Evolutionary conservation across 1,140 invertebrate species (phyloP).

Genomic region (Gryon sp.): DNA sequence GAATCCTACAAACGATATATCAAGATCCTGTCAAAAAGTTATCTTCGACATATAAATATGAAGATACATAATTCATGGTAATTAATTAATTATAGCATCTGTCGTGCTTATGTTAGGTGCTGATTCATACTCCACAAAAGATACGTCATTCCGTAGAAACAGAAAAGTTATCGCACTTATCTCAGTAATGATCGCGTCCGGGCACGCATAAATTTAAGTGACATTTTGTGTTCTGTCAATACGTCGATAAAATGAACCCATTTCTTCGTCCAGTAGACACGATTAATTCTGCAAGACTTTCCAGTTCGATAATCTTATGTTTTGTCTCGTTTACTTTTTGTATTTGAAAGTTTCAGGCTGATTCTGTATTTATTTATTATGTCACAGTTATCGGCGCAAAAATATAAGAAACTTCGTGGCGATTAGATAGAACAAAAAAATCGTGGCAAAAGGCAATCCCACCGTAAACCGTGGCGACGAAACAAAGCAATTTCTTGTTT

Average conservation of each 20-base stretch:
- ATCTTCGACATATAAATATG: slow-evolving; percentile 46
- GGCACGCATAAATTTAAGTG: slow-evolving; percentile 53
- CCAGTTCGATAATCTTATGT: slow-evolving; percentile 15
- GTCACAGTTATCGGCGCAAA: slow-evolving; percentile 23
- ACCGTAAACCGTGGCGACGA: slow-evolving; percentile 3
- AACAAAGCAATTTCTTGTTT: slow-evolving; percentile 14
- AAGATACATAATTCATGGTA: slow-evolving; percentile 54
- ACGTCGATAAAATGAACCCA: slow-evolving; percentile 41
- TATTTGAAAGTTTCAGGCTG: slow-evolving; percentile 11
- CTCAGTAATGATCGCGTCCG: slow-evolving; percentile 18
- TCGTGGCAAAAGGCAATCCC: slow-evolving; percentile 13
- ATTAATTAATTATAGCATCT: slow-evolving; percentile 61
- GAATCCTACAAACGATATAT: slow-evolving; percentile 40
- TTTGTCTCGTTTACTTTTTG: slow-evolving; percentile 25
- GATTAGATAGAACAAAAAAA: slow-evolving; percentile 32
- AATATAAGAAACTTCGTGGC: slow-evolving; percentile 16
- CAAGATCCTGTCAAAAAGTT: slow-evolving; percentile 45
- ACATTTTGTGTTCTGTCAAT: slow-evolving; percentile 61
- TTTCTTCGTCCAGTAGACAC: slow-evolving; percentile 35
- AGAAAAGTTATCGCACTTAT: slow-evolving; percentile 52
- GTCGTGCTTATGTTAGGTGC: slow-evolving; percentile 38
- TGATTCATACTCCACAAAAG: slow-evolving; percentile 46
- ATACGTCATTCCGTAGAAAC: slow-evolving; percentile 50
- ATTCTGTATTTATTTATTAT: slow-evolving; percentile 42
- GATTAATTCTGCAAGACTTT: slow-evolving; percentile 43